These are phyloP conservation scores for Megathymus violae DNA, from an alignment of 1,140 invertebrate species.

Conservation along the genomic window DNA sequence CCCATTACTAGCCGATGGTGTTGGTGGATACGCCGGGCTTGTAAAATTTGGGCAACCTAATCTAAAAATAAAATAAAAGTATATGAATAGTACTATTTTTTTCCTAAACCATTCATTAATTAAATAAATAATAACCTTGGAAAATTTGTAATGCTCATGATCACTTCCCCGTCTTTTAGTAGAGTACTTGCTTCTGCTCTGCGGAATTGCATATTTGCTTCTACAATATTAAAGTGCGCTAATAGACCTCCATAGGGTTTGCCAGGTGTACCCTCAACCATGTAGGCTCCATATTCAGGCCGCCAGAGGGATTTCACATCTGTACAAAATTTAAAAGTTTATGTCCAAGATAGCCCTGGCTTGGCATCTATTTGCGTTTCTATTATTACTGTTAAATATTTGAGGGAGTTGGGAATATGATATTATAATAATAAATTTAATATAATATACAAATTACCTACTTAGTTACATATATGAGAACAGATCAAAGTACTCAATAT, in stretches of 20 bases:
- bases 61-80: constrained; percentile 78
- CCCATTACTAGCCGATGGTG: constrained; percentile 84
- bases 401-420: too few species aligned
- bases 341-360: too few species aligned
- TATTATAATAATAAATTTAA: too few species aligned
- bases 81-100: neutral
- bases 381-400: too few species aligned
- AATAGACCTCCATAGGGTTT: constrained; percentile 96
- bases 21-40: constrained; percentile 89
- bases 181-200: constrained; percentile 93
- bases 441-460: too few species aligned
- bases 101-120: neutral
- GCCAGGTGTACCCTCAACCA: constrained; percentile 99
- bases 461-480: too few species aligned
- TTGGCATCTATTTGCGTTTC: too few species aligned
- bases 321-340: constrained; percentile 57
- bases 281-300: constrained; percentile 99
- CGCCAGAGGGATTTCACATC: constrained; percentile 96
- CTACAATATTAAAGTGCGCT: constrained; percentile 98
- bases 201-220: constrained; percentile 97
- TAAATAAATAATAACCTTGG: constrained; percentile 88
- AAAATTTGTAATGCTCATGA: constrained; percentile 96
- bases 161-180: constrained; percentile 91
- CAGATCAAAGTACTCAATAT: too few species aligned
- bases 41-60: constrained; percentile 96